Conservation (phyloP, 1,140 invertebrate species). For the Tenebrio molitor region DNA sequence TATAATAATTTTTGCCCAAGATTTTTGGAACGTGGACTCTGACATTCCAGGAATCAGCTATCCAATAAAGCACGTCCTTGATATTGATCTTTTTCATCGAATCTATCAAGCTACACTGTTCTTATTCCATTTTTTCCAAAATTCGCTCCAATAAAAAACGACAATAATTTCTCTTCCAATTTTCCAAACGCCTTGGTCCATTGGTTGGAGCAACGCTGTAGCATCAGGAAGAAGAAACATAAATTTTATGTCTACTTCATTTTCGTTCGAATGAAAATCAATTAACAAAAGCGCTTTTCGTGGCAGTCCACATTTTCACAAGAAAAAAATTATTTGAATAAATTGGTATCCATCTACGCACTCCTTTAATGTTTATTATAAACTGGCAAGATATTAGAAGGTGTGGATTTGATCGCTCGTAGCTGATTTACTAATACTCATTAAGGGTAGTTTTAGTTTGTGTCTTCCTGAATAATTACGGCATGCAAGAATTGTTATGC, state of each 20-base stretch:
- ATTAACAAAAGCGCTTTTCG: too few species aligned
- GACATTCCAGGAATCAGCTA: neutral
- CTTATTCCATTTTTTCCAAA: neutral
- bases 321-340: conserved; percentile 48
- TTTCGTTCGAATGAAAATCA: conserved; percentile 53
- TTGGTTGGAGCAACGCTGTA: conserved; percentile 66
- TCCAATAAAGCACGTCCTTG: neutral
- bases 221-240: conserved; percentile 67
- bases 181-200: conserved; percentile 62
- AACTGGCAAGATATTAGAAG: neutral
- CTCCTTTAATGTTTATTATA: conserved; percentile 6
- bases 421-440: conserved; percentile 51
- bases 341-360: conserved; percentile 27
- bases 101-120: neutral
- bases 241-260: conserved; percentile 51
- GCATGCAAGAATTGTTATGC: conserved; percentile 64
- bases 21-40: neutral
- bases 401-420: conserved; percentile 24
- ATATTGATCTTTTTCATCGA: neutral
- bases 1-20: conserved; percentile 10
- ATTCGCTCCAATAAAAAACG: neutral
- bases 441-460: conserved; percentile 62
- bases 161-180: conserved; percentile 51
- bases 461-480: conserved; percentile 63
- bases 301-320: too few species aligned